Conservation (phyloP, 2,113 vertebrate species). For the Gallinago paraguaiae region DNA sequence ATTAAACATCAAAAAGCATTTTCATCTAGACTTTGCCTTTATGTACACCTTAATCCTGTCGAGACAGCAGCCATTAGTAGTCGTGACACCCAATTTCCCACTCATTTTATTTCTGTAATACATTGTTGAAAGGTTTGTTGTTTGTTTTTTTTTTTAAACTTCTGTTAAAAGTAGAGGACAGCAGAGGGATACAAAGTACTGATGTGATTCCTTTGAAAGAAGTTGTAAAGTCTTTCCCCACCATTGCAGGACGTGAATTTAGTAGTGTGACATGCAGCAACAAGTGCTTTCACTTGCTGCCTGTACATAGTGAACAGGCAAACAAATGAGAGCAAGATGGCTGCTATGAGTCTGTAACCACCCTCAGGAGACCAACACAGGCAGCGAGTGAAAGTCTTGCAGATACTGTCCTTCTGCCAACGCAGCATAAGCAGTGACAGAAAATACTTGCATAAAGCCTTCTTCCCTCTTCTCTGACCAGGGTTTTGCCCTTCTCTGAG, state of each 20-base stretch:
- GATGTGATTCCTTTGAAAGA: not conserved
- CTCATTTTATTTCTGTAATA: not conserved
- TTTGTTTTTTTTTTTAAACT: not conserved
- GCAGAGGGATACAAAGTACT: not conserved
- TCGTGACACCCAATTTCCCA: not conserved
- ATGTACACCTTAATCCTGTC: not conserved
- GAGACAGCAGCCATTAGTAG: not conserved
- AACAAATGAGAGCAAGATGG: not conserved
- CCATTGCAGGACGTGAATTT: not conserved
- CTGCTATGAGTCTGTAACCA: not conserved
- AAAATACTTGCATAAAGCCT: not conserved
- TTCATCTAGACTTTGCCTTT: conserved; percentile 15
- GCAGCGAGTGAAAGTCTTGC: not conserved
- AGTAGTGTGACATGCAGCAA: not conserved
- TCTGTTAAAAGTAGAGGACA: not conserved
- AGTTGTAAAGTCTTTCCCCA: not conserved
- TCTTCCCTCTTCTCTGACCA: not conserved
- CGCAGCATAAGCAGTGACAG: not conserved
- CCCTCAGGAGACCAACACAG: not conserved
- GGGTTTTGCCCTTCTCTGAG: not conserved
- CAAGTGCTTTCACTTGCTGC: not conserved
- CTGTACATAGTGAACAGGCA: not conserved
- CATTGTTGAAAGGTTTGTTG: not conserved
- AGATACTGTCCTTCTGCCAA: not conserved
- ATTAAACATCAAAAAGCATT: conserved; percentile 21